A percentile compares a stretch with the other conserved stretches of the same genome.
These are phyloP conservation scores for Pegoplata infirma DNA, from an alignment of 2,888 invertebrate species.

Conservation along the genomic window DNA sequence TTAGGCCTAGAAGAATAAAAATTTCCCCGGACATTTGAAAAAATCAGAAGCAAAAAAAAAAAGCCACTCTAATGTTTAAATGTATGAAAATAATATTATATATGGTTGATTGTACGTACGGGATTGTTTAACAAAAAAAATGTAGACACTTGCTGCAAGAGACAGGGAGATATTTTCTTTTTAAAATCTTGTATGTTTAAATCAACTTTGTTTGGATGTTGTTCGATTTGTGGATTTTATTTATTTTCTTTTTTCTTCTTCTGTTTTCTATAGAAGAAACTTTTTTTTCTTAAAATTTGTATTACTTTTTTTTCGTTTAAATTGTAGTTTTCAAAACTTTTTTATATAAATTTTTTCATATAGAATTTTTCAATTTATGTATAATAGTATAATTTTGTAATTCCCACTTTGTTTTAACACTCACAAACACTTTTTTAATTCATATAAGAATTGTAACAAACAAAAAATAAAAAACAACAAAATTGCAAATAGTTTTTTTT, in stretches of 20 bases:
- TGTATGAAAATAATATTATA: not conserved
- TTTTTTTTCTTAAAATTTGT: not conserved
- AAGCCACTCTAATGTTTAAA: too few species aligned
- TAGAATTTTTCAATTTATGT: not conserved
- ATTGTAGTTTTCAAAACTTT: not conserved
- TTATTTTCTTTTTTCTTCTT: conserved; percentile 19
- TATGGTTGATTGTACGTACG: conserved; percentile 19
- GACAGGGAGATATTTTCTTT: conserved; percentile 22
- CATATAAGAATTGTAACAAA: conserved; percentile 28
- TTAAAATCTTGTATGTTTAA: not conserved
- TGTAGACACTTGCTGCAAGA: conserved; percentile 51
- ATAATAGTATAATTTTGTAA: not conserved
- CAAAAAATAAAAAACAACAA: too few species aligned
- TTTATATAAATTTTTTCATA: not conserved
- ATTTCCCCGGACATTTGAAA: too few species aligned
- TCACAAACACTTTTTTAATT: conserved; percentile 1
- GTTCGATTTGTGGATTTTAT: conserved; percentile 46
- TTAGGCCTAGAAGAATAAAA: too few species aligned
- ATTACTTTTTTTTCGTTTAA: not conserved
- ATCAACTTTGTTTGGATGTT: conserved; percentile 45
- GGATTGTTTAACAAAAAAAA: conserved; percentile 23
- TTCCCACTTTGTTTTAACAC: conserved; percentile 1
- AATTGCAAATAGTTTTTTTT: conserved; percentile 35
- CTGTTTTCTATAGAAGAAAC: not conserved
- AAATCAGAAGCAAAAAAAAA: not conserved